Evolutionary conservation across 1,140 invertebrate genomes (phyloP), one percentile per base, ranked within the genome.

Genomic region (Calliphora vicina): DNA sequence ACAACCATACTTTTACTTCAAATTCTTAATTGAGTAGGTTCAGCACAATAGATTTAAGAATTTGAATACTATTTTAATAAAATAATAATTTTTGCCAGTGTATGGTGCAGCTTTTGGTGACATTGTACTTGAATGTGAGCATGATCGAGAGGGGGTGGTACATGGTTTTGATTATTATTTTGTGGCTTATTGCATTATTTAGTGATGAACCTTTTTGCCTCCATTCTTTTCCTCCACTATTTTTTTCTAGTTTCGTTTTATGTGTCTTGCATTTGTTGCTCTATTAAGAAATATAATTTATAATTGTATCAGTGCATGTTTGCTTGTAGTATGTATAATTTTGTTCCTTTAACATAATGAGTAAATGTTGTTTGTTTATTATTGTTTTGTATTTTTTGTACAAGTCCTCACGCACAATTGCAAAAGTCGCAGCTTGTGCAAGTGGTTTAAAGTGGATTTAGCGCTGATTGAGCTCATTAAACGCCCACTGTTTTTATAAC

Each of bases 391-490:
- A 43, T 42, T 80, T 76, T 73, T 43, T n/a, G 26, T n/a, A 12
- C 67, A 81, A n/a, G 15, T 74, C 43, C 42, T 17, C 29, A 43
- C 61, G 71, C 71, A 42, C 43, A 74, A 42, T 27, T 23, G 35
- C 25, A 82, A 27, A 26, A 78, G 74, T 23, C 50, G 45, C 80
- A 76, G 27, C 57, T 82, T 82, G 72, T 84, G 87, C 83, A 84
- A 86, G 86, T 86, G 86, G 87, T 87, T 89, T 89, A 89, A 88
- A 86, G 74, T 25, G 85, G 84, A 78, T 83, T 84, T 83, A 83
- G 82, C 82, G 82, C 84, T 86, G 88, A 88, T 88, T 88, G 88
- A 89, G 87, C 87, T 87, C 88, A 89, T 89, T 89, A 89, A 83
- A 83, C 78, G 57, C 67, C 80, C 83, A 72, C 43, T 20, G n/a